phyloP scores from a whole-genome alignment of 2,888 invertebrate genomes.

The Athrips mouffetella region DNA sequence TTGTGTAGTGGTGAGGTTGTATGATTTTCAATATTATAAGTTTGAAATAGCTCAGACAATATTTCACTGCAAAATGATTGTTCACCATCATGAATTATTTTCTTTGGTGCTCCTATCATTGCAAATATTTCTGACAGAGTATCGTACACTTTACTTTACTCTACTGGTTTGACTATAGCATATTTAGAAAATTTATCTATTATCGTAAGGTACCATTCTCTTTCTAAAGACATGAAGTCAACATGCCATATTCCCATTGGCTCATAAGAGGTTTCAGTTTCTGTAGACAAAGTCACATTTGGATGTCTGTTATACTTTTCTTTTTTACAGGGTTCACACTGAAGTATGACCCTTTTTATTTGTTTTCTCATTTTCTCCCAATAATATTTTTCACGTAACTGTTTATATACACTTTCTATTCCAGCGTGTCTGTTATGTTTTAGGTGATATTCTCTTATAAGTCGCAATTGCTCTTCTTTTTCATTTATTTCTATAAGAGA shows the following conservation, averaged over 20 bases:
- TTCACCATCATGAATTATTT: too few species aligned
- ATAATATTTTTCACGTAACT: too few species aligned
- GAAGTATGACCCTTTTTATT: too few species aligned
- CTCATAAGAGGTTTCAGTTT: not conserved
- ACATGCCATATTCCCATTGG: not conserved
- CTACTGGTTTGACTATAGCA: conserved; percentile 18
- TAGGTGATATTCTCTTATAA: not conserved
- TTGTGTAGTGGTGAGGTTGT: too few species aligned
- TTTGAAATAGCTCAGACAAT: too few species aligned
- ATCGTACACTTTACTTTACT: conserved; percentile 23
- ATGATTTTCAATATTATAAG: too few species aligned
- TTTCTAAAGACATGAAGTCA: conserved; percentile 21
- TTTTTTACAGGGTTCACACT: not conserved
- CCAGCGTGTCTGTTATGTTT: too few species aligned
- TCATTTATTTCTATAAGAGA: not conserved
- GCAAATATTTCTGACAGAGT: conserved; percentile 20
- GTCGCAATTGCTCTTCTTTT: not conserved
- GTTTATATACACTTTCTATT: too few species aligned
- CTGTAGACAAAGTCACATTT: not conserved
- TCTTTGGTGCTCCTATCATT: not conserved
- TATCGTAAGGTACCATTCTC: conserved; percentile 24
- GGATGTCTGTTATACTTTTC: not conserved
- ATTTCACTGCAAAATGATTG: too few species aligned
- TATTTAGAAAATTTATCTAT: conserved; percentile 27
- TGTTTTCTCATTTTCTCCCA: too few species aligned